Evolutionary conservation across 2,797 vertebrate genomes (phyloP), one percentile per base, ranked within the genome.

Genomic region (Phalloptychus januarius): DNA sequence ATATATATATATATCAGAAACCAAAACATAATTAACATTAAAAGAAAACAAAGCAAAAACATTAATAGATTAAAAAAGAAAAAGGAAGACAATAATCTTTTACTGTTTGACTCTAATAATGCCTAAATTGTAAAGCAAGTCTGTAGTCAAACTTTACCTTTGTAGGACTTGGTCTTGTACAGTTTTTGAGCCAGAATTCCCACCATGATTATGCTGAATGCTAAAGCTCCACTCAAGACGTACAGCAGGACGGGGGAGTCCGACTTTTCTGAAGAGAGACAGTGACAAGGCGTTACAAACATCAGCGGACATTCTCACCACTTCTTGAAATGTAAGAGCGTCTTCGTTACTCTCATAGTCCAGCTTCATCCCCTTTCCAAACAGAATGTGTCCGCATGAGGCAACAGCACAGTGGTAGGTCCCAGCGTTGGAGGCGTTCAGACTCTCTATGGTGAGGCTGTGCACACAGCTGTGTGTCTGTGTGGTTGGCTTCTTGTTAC

Each of bases 331-430:
- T 46, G 15, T n/a, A 7, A 38, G 8, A 42, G 1, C 4, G 13
- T 40, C 3, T 38, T n/a, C 18, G 6, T 82, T 46, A 89, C 88
- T n/a, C 0, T 50, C 0, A 11, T 40, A 7, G 2, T 85, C 42
- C 10, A 82, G 18, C 23, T 69, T 78, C 0, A 81, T 85, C 45
- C 48, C 42, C 0, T 89, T 38, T 52, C 86, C 87, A 82, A 92
- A 86, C 52, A 93, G 15, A 2, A 92, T 86, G 42, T 90, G 74
- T 67, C 89, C 88, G 84, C 92, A 92, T 5, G 78, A 79, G 45
- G 69, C 85, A n/a, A 65, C 33, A 10, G 61, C 56, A 61, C 56
- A 93, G 82, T 87, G 87, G 77, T 91, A 86, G 20, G 56, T 86
- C 12, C 74, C 90, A 76, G 72, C 52, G 36, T 83, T 69, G 69